Percentiles rank a stretch among this genome's conserved stretches.
phyloP scores from a whole-genome alignment of 2,888 invertebrate species.

The Augochlorella aurata region DNA sequence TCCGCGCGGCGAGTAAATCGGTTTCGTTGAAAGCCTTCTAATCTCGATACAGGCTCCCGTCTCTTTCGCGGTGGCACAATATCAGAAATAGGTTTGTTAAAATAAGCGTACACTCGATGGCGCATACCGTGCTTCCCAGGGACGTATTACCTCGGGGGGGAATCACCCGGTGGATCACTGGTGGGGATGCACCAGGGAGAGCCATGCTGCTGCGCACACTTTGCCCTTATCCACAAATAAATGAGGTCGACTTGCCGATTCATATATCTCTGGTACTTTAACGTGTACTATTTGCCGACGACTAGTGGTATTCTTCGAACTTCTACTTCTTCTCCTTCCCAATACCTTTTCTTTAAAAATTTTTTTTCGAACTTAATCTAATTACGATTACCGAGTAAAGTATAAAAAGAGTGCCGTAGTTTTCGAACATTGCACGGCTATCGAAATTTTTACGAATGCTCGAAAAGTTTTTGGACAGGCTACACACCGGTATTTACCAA shows the following conservation, averaged over 20 bases:
- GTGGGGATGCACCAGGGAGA: conserved; percentile 60
- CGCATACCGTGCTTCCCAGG: conserved; percentile 68
- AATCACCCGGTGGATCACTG: conserved; percentile 47
- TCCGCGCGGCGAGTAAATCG: conserved; percentile 33
- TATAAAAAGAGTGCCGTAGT: conserved; percentile 35
- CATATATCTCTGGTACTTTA: conserved; percentile 37
- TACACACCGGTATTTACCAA: conserved; percentile 59
- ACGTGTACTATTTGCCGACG: background rate
- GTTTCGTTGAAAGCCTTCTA: conserved; percentile 71
- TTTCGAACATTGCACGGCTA: conserved; percentile 42
- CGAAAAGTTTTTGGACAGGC: background rate
- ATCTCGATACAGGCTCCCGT: conserved; percentile 69
- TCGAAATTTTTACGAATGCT: conserved; percentile 17
- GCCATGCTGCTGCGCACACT: conserved; percentile 46
- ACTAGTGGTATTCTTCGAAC: background rate
- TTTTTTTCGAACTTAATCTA: background rate
- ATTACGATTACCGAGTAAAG: background rate
- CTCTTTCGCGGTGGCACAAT: conserved; percentile 69
- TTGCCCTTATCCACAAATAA: conserved; percentile 66
- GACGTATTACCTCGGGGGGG: conserved; percentile 60
- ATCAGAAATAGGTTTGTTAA: conserved; percentile 77
- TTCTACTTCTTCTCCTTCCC: background rate
- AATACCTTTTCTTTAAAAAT: background rate
- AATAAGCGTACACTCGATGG: conserved; percentile 74
- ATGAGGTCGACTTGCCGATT: conserved; percentile 59